Evolutionary conservation across 2,888 invertebrate genomes (phyloP).

Genomic region (Andrena haemorrhoa): DNA sequence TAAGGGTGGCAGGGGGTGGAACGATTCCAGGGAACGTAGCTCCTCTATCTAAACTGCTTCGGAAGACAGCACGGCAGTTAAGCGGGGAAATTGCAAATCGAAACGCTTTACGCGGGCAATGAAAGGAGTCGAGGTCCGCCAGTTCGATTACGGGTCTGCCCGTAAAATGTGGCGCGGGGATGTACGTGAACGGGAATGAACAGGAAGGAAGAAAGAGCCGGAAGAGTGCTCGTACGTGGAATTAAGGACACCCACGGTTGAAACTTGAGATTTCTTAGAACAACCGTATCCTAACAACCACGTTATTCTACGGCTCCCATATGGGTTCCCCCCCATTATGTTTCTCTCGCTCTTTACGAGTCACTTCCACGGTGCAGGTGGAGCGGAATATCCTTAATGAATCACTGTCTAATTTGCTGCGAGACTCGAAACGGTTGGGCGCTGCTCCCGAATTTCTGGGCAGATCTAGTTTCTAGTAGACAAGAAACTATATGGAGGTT

Average conservation of each 20-base stretch:
- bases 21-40: slow-evolving; percentile 59
- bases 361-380: not conserved
- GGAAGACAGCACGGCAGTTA: slow-evolving; percentile 76
- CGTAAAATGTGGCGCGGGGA: slow-evolving; percentile 61
- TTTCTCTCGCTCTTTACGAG: not conserved
- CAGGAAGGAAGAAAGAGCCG: slow-evolving; percentile 37
- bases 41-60: slow-evolving; percentile 71
- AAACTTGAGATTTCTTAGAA: slow-evolving; percentile 24
- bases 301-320: not conserved
- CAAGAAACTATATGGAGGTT: no score
- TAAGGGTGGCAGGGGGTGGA: slow-evolving; percentile 5
- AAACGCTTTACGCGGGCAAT: slow-evolving; percentile 80
- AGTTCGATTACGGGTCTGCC: slow-evolving; percentile 68
- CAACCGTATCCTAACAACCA: slow-evolving; percentile 10
- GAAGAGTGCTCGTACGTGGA: slow-evolving; percentile 38
- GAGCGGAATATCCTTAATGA: not conserved
- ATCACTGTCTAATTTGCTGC: not conserved
- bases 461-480: no score
- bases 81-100: slow-evolving; percentile 80
- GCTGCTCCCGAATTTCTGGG: not conserved
- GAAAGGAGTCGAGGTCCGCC: slow-evolving; percentile 74
- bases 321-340: not conserved
- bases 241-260: slow-evolving; percentile 39
- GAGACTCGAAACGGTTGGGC: not conserved
- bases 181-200: slow-evolving; percentile 56